Evolutionary conservation across 2,113 vertebrate species (phyloP).

Genomic region (Argyrosomus japonicus): DNA sequence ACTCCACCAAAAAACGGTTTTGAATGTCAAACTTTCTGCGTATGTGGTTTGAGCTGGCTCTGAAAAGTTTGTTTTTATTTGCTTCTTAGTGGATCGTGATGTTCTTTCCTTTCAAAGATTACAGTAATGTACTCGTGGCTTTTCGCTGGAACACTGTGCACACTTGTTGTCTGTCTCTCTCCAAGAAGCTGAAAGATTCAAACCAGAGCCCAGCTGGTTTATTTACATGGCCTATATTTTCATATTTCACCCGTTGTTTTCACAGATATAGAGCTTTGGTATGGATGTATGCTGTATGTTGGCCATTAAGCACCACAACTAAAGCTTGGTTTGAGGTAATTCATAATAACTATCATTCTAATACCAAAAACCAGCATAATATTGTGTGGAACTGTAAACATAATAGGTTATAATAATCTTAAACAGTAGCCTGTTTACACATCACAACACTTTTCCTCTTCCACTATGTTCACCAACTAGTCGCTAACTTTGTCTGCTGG

Average conservation of each 20-base stretch:
- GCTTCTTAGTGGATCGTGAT: not conserved
- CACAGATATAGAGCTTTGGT: not conserved
- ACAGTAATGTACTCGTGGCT: not conserved
- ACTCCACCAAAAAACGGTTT: not conserved
- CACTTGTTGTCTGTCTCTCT: no score
- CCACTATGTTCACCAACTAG: not conserved
- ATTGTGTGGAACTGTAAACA: no score
- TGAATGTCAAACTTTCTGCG: not conserved
- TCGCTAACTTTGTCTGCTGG: not conserved
- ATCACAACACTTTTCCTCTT: not conserved
- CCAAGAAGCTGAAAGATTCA: not conserved
- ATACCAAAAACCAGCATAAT: no score
- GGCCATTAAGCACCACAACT: not conserved
- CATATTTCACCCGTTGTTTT: no score
- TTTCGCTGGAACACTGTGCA: no score
- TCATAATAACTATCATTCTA: no score
- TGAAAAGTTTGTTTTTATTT: not conserved
- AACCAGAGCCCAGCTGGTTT: not conserved
- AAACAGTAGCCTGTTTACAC: not conserved
- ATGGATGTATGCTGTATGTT: not conserved
- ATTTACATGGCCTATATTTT: not conserved
- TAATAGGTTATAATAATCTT: no score
- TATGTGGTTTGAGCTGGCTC: not conserved
- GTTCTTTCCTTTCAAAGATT: no score
- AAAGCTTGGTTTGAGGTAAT: not conserved